phyloP scores from a whole-genome alignment of 2,113 vertebrate species.

The Lagopus muta region DNA sequence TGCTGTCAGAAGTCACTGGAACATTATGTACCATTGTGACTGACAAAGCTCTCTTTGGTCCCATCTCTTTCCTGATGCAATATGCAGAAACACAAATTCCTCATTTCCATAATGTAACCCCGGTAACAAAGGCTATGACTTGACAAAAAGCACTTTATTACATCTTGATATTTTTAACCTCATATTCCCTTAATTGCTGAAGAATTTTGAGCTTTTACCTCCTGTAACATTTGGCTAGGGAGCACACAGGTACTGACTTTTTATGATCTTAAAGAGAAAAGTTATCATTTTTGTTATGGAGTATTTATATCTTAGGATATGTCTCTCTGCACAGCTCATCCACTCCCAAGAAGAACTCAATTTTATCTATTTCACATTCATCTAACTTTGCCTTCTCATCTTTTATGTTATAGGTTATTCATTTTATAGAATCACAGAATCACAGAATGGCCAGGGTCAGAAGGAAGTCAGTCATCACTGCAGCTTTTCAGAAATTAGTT shows the following conservation, averaged over 20 bases:
- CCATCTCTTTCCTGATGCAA: neutral
- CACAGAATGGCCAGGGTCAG: no score
- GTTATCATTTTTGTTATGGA: neutral
- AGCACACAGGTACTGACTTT: neutral
- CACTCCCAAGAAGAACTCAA: neutral
- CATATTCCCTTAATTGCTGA: neutral
- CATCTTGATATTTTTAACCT: neutral
- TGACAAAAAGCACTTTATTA: neutral
- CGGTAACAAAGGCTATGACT: neutral
- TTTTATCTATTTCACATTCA: neutral
- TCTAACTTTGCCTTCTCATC: neutral
- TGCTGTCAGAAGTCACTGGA: neutral
- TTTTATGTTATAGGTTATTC: neutral
- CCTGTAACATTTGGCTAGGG: neutral
- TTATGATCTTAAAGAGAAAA: neutral
- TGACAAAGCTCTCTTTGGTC: neutral
- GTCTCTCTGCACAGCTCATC: neutral
- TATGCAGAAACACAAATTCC: neutral
- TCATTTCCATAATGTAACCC: neutral
- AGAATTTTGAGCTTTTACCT: neutral
- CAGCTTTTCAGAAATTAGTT: no score
- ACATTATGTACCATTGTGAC: neutral
- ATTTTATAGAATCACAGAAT: neutral
- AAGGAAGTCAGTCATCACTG: no score
- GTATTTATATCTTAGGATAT: neutral